Percentiles rank a stretch among this genome's conserved stretches.
These are phyloP conservation scores for Distichodus sexfasciatus DNA, from an alignment of 2,797 vertebrate genomes.

Conservation along the genomic window DNA sequence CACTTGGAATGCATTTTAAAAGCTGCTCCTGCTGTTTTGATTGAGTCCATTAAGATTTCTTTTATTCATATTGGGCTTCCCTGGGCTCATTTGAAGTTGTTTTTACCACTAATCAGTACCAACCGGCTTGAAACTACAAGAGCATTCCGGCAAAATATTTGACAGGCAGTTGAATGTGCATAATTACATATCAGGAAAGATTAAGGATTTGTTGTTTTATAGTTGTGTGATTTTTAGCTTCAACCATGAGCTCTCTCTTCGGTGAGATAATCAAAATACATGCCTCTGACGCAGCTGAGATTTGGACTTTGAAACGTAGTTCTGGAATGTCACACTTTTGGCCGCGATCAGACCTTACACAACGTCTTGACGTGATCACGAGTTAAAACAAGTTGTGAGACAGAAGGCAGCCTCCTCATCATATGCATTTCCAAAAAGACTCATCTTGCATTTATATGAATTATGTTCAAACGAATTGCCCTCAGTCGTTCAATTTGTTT, in stretches of 20 bases:
- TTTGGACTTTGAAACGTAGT: constrained; percentile 41
- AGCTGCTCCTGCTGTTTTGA: not conserved
- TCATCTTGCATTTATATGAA: constrained; percentile 8
- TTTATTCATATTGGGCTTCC: constrained; percentile 16
- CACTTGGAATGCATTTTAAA: constrained; percentile 2
- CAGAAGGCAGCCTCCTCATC: constrained; percentile 26
- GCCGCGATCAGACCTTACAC: constrained; percentile 42
- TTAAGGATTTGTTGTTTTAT: too few species aligned
- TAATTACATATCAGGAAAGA: too few species aligned
- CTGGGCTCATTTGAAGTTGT: not conserved
- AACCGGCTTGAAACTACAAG: too few species aligned
- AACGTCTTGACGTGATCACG: constrained; percentile 47
- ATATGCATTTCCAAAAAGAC: not conserved
- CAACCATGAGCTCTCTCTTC: not conserved
- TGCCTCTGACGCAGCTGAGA: not conserved
- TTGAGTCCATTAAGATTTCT: constrained; percentile 27
- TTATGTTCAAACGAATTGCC: not conserved
- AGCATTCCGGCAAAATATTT: too few species aligned
- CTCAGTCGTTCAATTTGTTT: too few species aligned
- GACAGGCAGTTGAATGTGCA: too few species aligned
- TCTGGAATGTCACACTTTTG: constrained; percentile 29
- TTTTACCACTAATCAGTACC: not conserved
- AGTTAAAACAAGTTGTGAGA: constrained; percentile 42
- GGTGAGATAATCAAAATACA: constrained; percentile 3
- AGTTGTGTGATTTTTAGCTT: too few species aligned